These are phyloP conservation scores for Polymixis flavicincta DNA, from an alignment of 2,888 invertebrate species.

Conservation along the genomic window DNA sequence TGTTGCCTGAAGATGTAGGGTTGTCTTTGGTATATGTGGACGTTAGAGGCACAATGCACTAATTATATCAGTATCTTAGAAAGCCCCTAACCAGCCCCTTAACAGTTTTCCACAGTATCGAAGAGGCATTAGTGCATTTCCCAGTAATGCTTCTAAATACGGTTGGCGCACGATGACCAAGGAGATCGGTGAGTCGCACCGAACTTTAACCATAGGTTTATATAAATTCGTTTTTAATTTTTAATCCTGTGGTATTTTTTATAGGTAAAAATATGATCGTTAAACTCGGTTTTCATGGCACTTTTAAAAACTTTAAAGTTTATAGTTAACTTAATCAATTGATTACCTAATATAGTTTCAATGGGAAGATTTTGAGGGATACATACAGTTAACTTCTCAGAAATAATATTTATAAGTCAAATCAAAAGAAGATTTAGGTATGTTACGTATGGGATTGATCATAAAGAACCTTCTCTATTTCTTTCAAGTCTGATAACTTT, in stretches of 20 bases:
- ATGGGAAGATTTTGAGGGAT: background rate
- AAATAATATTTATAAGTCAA: background rate
- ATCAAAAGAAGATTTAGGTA: background rate
- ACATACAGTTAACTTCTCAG: background rate
- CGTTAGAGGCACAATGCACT: constrained; percentile 87
- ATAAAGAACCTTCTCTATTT: background rate
- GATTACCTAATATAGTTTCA: background rate
- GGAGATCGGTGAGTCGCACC: constrained; percentile 72
- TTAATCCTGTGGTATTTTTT: background rate
- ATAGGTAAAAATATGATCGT: background rate
- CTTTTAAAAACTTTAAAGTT: background rate
- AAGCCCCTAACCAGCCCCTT: constrained; percentile 90
- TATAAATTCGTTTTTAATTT: background rate
- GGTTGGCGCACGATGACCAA: constrained; percentile 87
- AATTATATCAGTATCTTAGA: constrained; percentile 90
- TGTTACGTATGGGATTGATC: background rate
- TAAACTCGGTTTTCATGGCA: background rate
- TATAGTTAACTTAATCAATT: background rate
- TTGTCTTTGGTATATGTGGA: constrained; percentile 75
- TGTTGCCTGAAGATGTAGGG: constrained; percentile 45
- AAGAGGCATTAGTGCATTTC: constrained; percentile 89
- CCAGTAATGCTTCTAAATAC: constrained; percentile 89
- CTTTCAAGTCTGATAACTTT: background rate
- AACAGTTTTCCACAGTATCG: constrained; percentile 89
- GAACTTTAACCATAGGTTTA: constrained; percentile 41